phyloP scores from a whole-genome alignment of 2,797 vertebrate genomes.

The Sphaeramia orbicularis region DNA sequence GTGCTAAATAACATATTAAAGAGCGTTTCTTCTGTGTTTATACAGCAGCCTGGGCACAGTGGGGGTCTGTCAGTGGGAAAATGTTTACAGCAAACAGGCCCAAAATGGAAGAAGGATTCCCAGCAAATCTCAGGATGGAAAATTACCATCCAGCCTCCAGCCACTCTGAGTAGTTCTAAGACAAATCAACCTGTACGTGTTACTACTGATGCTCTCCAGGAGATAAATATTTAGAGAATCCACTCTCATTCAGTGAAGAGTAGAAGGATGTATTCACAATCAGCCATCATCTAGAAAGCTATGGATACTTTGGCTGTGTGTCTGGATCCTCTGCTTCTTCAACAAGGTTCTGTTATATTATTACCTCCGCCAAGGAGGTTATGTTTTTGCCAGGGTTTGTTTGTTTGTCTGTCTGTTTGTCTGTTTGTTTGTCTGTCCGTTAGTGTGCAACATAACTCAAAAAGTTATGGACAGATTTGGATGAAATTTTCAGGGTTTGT shows the following conservation, averaged over 20 bases:
- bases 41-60: slow-evolving; percentile 54
- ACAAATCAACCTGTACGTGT: slow-evolving; percentile 25
- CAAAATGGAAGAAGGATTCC: slow-evolving; percentile 50
- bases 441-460: too few relatives aligned
- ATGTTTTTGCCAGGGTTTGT: too few relatives aligned
- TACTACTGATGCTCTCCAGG: slow-evolving; percentile 1
- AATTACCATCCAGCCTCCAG: slow-evolving; percentile 54
- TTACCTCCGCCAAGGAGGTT: too few relatives aligned
- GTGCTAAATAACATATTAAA: slow-evolving; percentile 46
- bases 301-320: slow-evolving; percentile 20
- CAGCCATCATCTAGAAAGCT: slow-evolving; percentile 10
- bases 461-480: too few relatives aligned
- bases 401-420: too few relatives aligned
- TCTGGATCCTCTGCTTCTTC: slow-evolving; percentile 23
- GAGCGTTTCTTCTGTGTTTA: slow-evolving; percentile 61
- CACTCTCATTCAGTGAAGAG: slow-evolving; percentile 30
- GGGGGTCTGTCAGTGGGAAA: slow-evolving; percentile 55
- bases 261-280: slow-evolving; percentile 39
- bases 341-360: slow-evolving; percentile 27
- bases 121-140: slow-evolving; percentile 63
- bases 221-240: slow-evolving; percentile 28
- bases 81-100: slow-evolving; percentile 76
- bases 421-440: too few relatives aligned
- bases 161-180: slow-evolving; percentile 34
- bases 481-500: too few relatives aligned